Evolutionary conservation across 2,797 vertebrate species (phyloP).

Genomic region (Sternarchorhynchus goeldii): DNA sequence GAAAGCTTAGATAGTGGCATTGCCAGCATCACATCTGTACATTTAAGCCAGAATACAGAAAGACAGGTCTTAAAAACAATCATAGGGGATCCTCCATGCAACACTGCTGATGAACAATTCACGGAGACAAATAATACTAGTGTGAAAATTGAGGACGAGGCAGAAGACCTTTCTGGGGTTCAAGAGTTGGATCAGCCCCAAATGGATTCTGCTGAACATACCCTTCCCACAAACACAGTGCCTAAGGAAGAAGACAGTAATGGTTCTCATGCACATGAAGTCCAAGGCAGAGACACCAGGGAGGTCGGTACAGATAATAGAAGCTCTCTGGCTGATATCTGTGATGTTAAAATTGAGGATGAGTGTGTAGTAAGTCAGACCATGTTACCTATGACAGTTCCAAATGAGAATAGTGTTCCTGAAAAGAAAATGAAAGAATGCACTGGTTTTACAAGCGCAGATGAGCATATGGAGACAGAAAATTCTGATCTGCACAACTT

Average conservation of each 20-base stretch:
- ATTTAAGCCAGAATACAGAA: conserved; percentile 64
- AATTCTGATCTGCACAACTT: conserved; percentile 52
- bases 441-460: conserved; percentile 44
- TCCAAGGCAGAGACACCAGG: conserved; percentile 54
- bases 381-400: conserved; percentile 44
- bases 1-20: conserved; percentile 70
- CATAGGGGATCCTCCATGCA: conserved; percentile 67
- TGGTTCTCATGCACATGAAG: conserved; percentile 50
- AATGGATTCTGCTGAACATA: conserved; percentile 63
- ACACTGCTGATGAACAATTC: conserved; percentile 54
- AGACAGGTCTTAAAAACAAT: conserved; percentile 62
- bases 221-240: conserved; percentile 63
- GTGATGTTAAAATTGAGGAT: conserved; percentile 76
- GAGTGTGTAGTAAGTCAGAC: conserved; percentile 63
- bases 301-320: conserved; percentile 50
- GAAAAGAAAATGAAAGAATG: conserved; percentile 52
- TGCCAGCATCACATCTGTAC: conserved; percentile 60
- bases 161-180: conserved; percentile 75
- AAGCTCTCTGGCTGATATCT: conserved; percentile 62
- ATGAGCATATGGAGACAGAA: conserved; percentile 52
- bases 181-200: conserved; percentile 66
- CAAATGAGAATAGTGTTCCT: conserved; percentile 48
- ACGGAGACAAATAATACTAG: conserved; percentile 63
- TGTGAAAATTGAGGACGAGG: conserved; percentile 77
- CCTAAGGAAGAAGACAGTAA: conserved; percentile 65